Conservation (phyloP, 2,888 invertebrate species). For the Mythimna ferrago region DNA sequence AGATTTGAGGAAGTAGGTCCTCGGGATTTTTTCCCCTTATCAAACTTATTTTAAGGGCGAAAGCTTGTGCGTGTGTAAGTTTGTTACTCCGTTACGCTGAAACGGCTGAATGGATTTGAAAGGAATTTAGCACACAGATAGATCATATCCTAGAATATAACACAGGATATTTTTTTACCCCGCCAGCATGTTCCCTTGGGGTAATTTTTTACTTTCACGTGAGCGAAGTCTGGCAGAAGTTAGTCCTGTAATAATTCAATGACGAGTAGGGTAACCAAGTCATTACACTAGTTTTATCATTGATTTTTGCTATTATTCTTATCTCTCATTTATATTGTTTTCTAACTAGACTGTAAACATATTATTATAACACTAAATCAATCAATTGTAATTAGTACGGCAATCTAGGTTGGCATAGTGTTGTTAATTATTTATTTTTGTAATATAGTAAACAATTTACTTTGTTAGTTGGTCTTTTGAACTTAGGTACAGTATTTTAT, state of each 20-base stretch:
- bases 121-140: too few relatives aligned
- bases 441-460: constrained; percentile 2
- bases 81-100: too few relatives aligned
- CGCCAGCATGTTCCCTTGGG: too few relatives aligned
- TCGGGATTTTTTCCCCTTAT: background rate
- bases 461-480: background rate
- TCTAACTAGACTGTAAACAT: constrained; percentile 7
- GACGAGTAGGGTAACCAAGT: background rate
- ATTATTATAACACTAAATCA: constrained; percentile 6
- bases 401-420: constrained; percentile 1
- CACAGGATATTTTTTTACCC: too few relatives aligned
- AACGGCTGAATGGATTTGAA: too few relatives aligned
- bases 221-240: too few relatives aligned
- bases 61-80: too few relatives aligned
- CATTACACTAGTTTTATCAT: constrained; percentile 16
- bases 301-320: background rate
- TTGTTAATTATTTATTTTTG: background rate
- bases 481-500: background rate
- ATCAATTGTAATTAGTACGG: background rate
- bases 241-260: background rate
- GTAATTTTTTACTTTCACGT: too few relatives aligned
- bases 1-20: background rate
- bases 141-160: too few relatives aligned
- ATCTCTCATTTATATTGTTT: background rate
- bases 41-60: too few relatives aligned